Evolutionary conservation across 2,888 invertebrate genomes (phyloP), one percentile per base, ranked within the genome.

Genomic region (Automeris io): DNA sequence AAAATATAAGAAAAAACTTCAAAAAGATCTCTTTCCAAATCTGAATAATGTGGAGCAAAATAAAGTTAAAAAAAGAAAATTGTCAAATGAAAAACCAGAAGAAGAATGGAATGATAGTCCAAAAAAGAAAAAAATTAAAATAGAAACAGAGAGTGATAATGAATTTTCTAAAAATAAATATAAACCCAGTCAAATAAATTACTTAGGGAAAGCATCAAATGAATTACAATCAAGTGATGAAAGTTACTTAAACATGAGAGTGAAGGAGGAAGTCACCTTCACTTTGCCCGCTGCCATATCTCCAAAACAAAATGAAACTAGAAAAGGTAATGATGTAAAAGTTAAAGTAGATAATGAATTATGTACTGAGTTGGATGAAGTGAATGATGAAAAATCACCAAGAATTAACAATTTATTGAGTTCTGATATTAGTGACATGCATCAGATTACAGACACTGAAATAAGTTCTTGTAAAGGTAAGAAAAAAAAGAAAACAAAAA

Each of bases 81-180:
- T 23, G 42, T 37, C 37, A 16, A 21, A 21, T n/a, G 19, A 21
- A 8, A 57, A 43, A 38, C 51, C 41, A 5, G 47, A 46, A 21
- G 25, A 35, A 19, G 47, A 45, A 16, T 21, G 33, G 16, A 33
- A 1, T 24, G 37, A 22, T 5, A 41, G 46, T 39, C 48, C 43
- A 4, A 44, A 44, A 31, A 56, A 48, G 34, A 61, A 57, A 37
- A 42, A 49, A 18, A 54, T 70, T 16, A 70, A 71, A 51, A 21
- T 45, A 11, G 74, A 76, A 49, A 57, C 60, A 18, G 63, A 66
- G 18, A 73, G 67, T 59, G 74, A 74, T 33, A 31, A 49, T 32
- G 70, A 72, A 13, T 5, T 26, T 5, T 2, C n/a, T 8, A 45
- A 36, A n/a, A 58, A 54, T 41, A 64, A 56, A 60, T 21, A 60